These are phyloP conservation scores for Agrochola lychnidis DNA, from an alignment of 2,888 invertebrate genomes.

Conservation along the genomic window DNA sequence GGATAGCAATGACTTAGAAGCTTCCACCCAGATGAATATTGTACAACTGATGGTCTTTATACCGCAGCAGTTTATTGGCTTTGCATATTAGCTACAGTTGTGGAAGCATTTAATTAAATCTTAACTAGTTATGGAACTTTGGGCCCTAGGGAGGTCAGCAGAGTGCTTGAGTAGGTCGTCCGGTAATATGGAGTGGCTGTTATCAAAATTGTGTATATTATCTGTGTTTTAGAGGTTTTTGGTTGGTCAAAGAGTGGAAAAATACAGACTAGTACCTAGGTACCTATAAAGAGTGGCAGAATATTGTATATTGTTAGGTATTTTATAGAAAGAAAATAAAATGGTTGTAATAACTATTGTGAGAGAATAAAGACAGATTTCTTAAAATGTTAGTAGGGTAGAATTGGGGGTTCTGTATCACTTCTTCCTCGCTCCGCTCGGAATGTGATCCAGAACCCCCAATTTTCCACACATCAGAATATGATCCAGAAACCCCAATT, in stretches of 20 bases:
- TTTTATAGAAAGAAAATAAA: too few relatives aligned
- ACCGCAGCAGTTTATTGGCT: constrained; percentile 59
- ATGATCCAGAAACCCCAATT: too few relatives aligned
- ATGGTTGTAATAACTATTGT: too few relatives aligned
- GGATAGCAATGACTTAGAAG: constrained; percentile 14
- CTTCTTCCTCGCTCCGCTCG: too few relatives aligned
- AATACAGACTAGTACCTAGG: too few relatives aligned
- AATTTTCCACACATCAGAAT: too few relatives aligned
- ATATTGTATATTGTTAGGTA: too few relatives aligned
- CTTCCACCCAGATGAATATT: constrained; percentile 33
- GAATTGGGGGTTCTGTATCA: too few relatives aligned
- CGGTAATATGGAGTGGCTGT: constrained; percentile 33
- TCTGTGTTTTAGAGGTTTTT: not conserved
- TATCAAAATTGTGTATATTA: constrained; percentile 26
- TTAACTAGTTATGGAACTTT: constrained; percentile 65
- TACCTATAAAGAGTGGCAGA: too few relatives aligned
- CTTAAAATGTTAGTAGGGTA: too few relatives aligned
- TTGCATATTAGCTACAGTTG: constrained; percentile 64
- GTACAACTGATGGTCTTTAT: constrained; percentile 31
- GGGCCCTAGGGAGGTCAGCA: constrained; percentile 51
- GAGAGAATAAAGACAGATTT: too few relatives aligned
- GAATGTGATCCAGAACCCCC: too few relatives aligned
- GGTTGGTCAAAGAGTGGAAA: not conserved
- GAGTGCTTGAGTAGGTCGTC: constrained; percentile 35
- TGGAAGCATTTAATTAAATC: constrained; percentile 68